These are phyloP conservation scores for Sterrhoptilus dennistouni DNA, from an alignment of 2,113 vertebrate genomes.

Conservation along the genomic window DNA sequence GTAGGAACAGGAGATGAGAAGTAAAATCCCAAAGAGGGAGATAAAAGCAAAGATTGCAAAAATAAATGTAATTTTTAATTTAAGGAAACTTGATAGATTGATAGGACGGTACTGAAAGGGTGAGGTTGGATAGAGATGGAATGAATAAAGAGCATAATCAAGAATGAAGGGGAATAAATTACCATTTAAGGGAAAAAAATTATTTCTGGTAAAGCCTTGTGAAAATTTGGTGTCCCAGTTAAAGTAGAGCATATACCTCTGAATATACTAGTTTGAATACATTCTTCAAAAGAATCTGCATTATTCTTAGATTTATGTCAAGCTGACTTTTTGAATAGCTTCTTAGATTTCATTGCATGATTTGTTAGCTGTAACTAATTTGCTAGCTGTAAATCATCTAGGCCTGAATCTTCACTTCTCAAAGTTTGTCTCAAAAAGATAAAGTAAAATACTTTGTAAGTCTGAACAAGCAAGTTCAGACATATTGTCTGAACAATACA, in stretches of 20 bases:
- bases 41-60: neutral
- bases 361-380: neutral
- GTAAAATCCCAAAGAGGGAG: neutral
- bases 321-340: neutral
- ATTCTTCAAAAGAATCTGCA: neutral
- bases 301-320: neutral
- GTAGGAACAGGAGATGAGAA: neutral
- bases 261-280: neutral
- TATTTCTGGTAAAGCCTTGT: neutral
- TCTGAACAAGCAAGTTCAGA: neutral
- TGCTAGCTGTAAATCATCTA: neutral
- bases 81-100: neutral
- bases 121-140: neutral
- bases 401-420: neutral
- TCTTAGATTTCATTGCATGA: neutral
- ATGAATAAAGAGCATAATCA: neutral
- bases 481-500: no score
- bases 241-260: neutral
- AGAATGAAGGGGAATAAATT: neutral
- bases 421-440: neutral
- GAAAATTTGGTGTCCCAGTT: neutral
- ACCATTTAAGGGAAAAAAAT: neutral
- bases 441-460: neutral
- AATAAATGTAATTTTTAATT: neutral
- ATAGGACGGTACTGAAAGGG: neutral